phyloP scores from a whole-genome alignment of 2,113 vertebrate species.

The Anguilla rostrata region DNA sequence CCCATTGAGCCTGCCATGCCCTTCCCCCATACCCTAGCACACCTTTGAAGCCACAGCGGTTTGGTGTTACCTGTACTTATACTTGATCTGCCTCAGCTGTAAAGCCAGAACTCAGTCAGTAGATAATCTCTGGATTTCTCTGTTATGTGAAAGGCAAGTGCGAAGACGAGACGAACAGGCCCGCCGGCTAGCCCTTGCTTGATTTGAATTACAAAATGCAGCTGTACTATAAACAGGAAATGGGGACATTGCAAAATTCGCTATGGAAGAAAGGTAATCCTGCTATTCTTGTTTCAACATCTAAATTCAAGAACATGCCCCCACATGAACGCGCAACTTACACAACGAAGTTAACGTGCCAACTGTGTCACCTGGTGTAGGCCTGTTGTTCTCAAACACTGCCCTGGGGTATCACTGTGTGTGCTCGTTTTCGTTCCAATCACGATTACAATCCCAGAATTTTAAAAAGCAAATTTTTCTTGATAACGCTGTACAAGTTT shows the following conservation, averaged over 20 bases:
- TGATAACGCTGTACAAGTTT: no score
- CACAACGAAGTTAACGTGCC: neutral
- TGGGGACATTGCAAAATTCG: neutral
- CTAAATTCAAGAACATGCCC: neutral
- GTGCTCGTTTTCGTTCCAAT: no score
- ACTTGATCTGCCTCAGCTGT: neutral
- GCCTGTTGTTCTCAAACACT: no score
- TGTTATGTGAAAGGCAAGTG: neutral
- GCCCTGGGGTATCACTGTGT: no score
- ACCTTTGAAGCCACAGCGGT: neutral
- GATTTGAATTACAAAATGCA: slow-evolving; percentile 3
- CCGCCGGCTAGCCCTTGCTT: neutral
- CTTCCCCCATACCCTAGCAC: neutral
- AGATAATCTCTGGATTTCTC: neutral
- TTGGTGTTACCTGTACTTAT: neutral
- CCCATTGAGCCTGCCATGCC: neutral
- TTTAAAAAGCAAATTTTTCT: no score
- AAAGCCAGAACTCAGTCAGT: neutral
- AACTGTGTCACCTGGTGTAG: neutral
- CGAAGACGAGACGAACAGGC: neutral
- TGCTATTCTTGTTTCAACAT: neutral
- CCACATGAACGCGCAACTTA: neutral
- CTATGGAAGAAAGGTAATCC: neutral
- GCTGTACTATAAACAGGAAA: neutral
- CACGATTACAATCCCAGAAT: no score